These are phyloP conservation scores for Poeciliopsis infans DNA, from an alignment of 2,797 vertebrate species.

Conservation along the genomic window DNA sequence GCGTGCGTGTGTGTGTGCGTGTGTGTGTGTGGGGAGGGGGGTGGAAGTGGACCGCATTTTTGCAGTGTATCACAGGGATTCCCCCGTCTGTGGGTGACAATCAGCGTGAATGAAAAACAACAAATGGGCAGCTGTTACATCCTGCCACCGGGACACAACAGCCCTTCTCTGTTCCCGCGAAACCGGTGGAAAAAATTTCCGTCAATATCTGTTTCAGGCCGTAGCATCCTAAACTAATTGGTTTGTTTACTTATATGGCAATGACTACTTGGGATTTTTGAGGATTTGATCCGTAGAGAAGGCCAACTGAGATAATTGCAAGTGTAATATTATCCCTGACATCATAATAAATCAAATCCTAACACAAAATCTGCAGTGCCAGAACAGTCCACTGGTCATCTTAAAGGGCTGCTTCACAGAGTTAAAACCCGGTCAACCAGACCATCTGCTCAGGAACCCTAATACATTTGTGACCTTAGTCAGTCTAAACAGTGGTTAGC, in stretches of 20 bases:
- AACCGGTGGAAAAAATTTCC: neutral
- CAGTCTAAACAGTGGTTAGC: constrained; percentile 1
- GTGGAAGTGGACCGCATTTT: constrained; percentile 42
- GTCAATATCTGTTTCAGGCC: neutral
- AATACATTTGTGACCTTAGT: constrained; percentile 55
- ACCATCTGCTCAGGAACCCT: constrained; percentile 71
- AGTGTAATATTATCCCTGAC: neutral
- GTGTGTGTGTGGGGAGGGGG: neutral
- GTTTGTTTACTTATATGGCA: neutral
- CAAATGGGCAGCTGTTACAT: constrained; percentile 58
- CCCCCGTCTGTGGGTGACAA: constrained; percentile 37
- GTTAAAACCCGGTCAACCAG: constrained; percentile 44
- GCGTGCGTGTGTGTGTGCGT: neutral
- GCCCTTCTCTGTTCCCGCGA: constrained; percentile 17
- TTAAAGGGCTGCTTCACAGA: constrained; percentile 12
- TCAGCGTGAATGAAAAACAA: constrained; percentile 31
- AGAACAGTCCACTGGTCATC: constrained; percentile 19
- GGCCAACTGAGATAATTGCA: neutral
- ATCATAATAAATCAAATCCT: constrained; percentile 35
- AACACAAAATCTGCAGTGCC: constrained; percentile 4
- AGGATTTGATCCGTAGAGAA: neutral
- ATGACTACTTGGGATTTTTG: neutral
- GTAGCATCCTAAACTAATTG: neutral
- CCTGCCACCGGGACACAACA: constrained; percentile 44
- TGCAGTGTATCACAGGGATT: constrained; percentile 47